Evolutionary conservation across 2,797 vertebrate species (phyloP), one percentile per base, ranked within the genome.

Genomic region (Melanotaenia pygmaea): DNA sequence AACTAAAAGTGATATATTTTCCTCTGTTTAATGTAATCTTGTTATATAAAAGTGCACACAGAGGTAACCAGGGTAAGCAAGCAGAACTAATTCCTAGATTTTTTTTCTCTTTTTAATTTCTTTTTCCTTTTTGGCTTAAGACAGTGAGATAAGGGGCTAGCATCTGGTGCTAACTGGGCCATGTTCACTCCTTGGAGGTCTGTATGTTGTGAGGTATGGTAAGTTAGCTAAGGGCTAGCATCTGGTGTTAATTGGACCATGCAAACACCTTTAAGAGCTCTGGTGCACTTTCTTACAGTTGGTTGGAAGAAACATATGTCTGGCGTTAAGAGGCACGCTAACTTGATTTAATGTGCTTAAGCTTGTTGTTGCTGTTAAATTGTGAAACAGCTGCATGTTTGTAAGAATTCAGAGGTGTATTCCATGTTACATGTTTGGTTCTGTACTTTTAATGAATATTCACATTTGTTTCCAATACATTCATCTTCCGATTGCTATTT

Each of bases 91-190:
- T 90, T 73, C 53, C 80, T 84, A 81, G 83, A 77, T 85, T 61
- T 88, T 82, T 88, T 70, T 90, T 89, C 84, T 6, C 12, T 22
- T 26, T 37, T 35, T 9, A 28, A 8, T 43, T 43, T 28, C 84
- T 90, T 71, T 20, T 7, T 26, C 26, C 16, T 47, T 20, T 90
- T 90, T 85, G 90, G 88, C 88, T 86, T 86, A 88, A 89, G 89
- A 90, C 83, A 73, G 76, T 86, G 79, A 64, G 82, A 84, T 87
- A 86, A 90, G 88, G 90, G 84, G 88, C 93, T 90, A 93, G 91
- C 91, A 92, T 94, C 93, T 94, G 94, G 91, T 94, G 93, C 91
- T 92, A 93, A 94, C 92, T 94, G 93, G 93, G 94, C 93, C 94
- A 93, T 93, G 90, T 77, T 88, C 70, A 63, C 88, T 93, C 93